Evolutionary conservation across 2,113 vertebrate genomes (phyloP).

Genomic region (Cervus canadensis): DNA sequence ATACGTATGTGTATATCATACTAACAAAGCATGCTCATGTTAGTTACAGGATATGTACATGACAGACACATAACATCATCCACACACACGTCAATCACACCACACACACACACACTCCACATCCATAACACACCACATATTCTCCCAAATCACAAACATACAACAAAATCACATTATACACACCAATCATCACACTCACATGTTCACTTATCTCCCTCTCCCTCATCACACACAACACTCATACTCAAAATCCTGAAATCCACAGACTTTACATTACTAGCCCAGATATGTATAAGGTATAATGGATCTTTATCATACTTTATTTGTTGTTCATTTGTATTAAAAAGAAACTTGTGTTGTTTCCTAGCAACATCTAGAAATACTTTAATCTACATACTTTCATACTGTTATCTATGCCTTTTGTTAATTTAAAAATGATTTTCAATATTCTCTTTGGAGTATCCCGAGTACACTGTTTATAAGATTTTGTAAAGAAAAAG

Average conservation of each 20-base stretch:
- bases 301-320: background rate
- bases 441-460: background rate
- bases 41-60: background rate
- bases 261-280: background rate
- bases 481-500: background rate
- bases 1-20: background rate
- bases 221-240: background rate
- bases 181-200: background rate
- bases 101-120: background rate
- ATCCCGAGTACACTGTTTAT: background rate
- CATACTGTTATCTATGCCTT: background rate
- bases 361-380: background rate
- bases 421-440: background rate
- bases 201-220: rapidly evolving
- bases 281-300: background rate
- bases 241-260: background rate
- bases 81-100: background rate
- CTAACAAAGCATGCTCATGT: background rate
- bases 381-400: background rate
- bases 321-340: background rate
- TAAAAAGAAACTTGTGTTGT: background rate
- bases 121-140: background rate
- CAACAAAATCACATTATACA: background rate
- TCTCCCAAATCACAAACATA: background rate
- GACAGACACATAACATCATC: background rate